These are phyloP conservation scores for Xenopus borealis DNA, from an alignment of 2,113 vertebrate species.

Conservation along the genomic window DNA sequence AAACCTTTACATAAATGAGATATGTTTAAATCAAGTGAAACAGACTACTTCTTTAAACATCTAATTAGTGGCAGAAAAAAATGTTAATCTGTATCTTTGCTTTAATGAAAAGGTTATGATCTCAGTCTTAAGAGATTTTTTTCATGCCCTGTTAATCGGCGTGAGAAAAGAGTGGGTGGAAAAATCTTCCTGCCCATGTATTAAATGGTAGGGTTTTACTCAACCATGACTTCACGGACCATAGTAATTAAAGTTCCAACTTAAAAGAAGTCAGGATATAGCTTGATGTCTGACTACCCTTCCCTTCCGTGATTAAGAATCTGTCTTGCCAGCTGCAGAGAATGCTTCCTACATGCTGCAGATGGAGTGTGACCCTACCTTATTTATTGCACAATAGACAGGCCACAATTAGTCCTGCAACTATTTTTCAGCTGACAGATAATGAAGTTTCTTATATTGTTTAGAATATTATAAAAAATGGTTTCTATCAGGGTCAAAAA, in stretches of 20 bases:
- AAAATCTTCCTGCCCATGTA: neutral
- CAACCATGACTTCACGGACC: neutral
- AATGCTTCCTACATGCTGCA: too few relatives aligned
- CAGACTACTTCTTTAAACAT: too few relatives aligned
- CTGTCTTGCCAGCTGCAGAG: too few relatives aligned
- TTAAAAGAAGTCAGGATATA: slow-evolving; percentile 6
- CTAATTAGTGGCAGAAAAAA: too few relatives aligned
- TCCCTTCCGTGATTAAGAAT: too few relatives aligned
- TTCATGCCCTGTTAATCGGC: neutral
- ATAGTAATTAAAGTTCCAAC: neutral
- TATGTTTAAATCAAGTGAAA: neutral
- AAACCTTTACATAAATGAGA: neutral
- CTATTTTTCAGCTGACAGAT: neutral
- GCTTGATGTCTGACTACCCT: neutral
- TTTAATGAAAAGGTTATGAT: neutral
- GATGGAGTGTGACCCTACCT: neutral
- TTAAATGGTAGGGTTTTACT: slow-evolving; percentile 3
- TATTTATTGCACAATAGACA: neutral
- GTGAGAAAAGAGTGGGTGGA: neutral
- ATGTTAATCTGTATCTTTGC: neutral
- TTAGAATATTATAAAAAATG: too few relatives aligned
- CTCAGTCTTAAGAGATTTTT: neutral
- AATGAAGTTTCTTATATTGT: too few relatives aligned
- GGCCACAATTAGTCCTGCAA: neutral
- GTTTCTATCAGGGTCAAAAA: neutral